Base-by-base conservation (phyloP, 2,797 vertebrate species). In the Eupleurogrammus muticus region DNA sequence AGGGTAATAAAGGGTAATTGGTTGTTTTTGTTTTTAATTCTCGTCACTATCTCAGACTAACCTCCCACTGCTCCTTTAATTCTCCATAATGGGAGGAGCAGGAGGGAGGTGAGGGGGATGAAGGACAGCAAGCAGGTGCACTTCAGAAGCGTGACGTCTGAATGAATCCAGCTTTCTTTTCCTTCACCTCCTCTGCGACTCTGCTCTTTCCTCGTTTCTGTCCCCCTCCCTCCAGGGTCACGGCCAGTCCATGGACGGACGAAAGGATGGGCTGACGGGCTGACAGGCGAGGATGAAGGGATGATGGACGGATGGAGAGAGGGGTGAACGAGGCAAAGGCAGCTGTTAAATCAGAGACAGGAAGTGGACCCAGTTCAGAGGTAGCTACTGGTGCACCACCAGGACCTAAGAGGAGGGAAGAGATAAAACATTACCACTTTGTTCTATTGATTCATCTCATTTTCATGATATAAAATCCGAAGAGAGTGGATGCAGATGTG, bases 161-260 rank as follows among this genome's bases (percentile, higher is more conserved):
- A 87, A 79, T 40, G 73, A 88, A 92, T 92, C 90, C 91, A 90
- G 87, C 85, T 90, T 87, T 79, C 74, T 82, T 79, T 49, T 62
- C 75, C 56, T 66, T 49, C 13, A 53, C 80, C 58, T 85, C 78
- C 77, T 69, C 63, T 68, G 77, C n/a, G 35, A 85, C 84, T 83
- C 82, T 49, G 16, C 82, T 86, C 76, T 80, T 89, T 86, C 85
- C 89, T 91, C 47, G 84, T 86, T 85, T 87, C 87, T 80, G 89
- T 88, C 90, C 91, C 91, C 92, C 90, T 83, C 83, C 90, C 90
- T 90, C 81, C 86, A 79, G 90, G 89, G 89, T 94, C 87, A 84
- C 78, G 79, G 89, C 92, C 92, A 88, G 92, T 93, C 94, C 93
- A 94, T 94, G 87, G 87, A 86, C 75, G 46, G 80, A 73, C 52